Conservation (phyloP, 2,113 vertebrate species). For the Notiomystis cincta region DNA sequence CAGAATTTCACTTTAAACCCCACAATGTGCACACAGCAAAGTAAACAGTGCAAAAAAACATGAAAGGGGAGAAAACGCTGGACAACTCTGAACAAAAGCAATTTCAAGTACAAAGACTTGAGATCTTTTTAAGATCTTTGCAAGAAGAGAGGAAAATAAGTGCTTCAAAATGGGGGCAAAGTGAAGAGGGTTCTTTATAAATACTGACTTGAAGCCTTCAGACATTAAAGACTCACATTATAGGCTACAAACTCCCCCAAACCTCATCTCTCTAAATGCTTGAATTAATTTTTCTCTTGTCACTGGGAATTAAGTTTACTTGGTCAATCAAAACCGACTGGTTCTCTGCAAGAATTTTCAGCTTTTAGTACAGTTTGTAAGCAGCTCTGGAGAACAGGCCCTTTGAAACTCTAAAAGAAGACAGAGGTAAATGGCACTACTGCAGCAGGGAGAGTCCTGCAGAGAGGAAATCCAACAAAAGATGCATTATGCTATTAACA, state of each 20-base stretch:
- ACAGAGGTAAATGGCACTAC: conserved; percentile 13
- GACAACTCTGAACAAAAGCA: conserved; percentile 52
- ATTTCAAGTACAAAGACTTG: conserved; percentile 26
- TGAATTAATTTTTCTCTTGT: conserved; percentile 17
- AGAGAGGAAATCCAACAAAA: conserved; percentile 41
- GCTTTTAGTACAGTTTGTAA: neutral
- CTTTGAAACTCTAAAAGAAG: neutral
- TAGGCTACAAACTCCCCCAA: neutral
- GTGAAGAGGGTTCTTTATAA: neutral
- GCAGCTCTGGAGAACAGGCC: neutral
- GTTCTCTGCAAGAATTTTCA: neutral
- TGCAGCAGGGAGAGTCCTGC: conserved; percentile 4
- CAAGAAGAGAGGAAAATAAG: conserved; percentile 39
- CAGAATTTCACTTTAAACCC: neutral
- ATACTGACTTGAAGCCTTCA: neutral
- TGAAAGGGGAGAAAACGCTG: conserved; percentile 19
- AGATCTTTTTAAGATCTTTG: conserved; percentile 38
- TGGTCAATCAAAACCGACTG: neutral
- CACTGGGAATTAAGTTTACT: neutral
- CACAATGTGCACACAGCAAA: neutral
- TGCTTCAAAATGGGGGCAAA: conserved; percentile 17
- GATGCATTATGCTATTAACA: conserved; percentile 23
- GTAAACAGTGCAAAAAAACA: conserved; percentile 14
- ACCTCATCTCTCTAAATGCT: neutral
- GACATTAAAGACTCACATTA: neutral